Base-by-base conservation (phyloP, 1,140 invertebrate species). In the Asobara japonica region DNA sequence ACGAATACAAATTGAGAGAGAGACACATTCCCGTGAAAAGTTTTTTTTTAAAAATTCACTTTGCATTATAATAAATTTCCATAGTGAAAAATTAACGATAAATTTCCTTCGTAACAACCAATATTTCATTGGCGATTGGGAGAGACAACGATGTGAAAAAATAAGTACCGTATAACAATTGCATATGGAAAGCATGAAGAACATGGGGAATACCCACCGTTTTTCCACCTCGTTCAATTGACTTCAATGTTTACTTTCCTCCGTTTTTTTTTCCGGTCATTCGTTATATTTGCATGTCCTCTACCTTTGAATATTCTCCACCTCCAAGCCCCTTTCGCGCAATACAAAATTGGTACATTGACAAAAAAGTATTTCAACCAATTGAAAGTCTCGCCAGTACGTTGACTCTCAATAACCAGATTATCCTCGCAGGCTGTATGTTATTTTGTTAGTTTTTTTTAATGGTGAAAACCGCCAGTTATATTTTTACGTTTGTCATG, bases 391-490 rank as follows among this genome's bases (percentile, higher is more conserved):
- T 8, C 18, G 18, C 7, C 20, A 38, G 20, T 31, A 45, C 31
- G 20, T 36, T 36, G 51, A 33, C 56, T 69, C 36, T 69, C 67
- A 61, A 74, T 74, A 70, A 74, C 69, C 51, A 74, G 68, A 74
- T 74, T 74, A 74, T 70, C 67, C 67, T 51, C n/a, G 2, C 31
- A 67, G 13, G 16, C 20, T 56, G 27, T 30, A 22, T 56, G 38
- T 27, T 56, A 56, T 69, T 29, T 31, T 56, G 51, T 3, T 60
- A 27, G 11, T 2, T 22, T 62, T 62, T 6, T 25, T 5, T 62
- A n/a, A n/a, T n/a, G n/a, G 22, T 62, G 6, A 11, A 5, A 66
- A 20, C 30, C 1, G 8, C 22, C 22, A n/a, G 33, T 38, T 18
- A 11, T 41, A 6, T 45, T 66, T 66, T 20, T 27, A 16, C 18